phyloP scores from a whole-genome alignment of 2,888 invertebrate genomes.

The Andrena fulva region DNA sequence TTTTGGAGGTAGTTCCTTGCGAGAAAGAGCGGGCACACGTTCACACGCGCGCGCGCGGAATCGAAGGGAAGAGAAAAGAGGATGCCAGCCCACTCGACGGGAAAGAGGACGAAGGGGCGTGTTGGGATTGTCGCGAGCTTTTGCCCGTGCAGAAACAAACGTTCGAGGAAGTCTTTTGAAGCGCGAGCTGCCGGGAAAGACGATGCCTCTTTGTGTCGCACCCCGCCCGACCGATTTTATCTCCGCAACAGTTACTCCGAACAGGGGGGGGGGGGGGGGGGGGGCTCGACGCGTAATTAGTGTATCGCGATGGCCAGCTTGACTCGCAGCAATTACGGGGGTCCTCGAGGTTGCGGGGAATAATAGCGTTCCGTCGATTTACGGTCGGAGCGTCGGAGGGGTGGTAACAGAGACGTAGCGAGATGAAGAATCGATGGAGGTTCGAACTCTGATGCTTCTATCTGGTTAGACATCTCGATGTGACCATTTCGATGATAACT shows the following conservation, averaged over 20 bases:
- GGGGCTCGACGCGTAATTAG: slow-evolving; percentile 35
- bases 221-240: slow-evolving; percentile 38
- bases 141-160: slow-evolving; percentile 39
- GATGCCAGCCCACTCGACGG: slow-evolving; percentile 11
- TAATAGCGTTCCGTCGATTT: slow-evolving; percentile 21
- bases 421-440: background rate
- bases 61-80: slow-evolving; percentile 24
- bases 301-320: slow-evolving; percentile 43
- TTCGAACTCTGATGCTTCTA: background rate
- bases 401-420: too few relatives aligned
- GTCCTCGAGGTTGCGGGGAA: background rate
- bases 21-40: background rate
- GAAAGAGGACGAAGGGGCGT: slow-evolving; percentile 38
- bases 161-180: slow-evolving; percentile 47
- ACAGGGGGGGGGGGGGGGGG: slow-evolving; percentile 5
- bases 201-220: slow-evolving; percentile 34
- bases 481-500: background rate
- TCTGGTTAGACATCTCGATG: background rate
- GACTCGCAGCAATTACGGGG: slow-evolving; percentile 46
- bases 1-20: background rate
- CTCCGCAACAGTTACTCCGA: slow-evolving; percentile 44
- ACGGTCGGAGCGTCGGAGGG: background rate
- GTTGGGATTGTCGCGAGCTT: slow-evolving; percentile 26
- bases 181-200: slow-evolving; percentile 31
- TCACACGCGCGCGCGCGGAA: background rate